Evolutionary conservation across 2,113 vertebrate species (phyloP).

Genomic region (Tylochromis polylepis): DNA sequence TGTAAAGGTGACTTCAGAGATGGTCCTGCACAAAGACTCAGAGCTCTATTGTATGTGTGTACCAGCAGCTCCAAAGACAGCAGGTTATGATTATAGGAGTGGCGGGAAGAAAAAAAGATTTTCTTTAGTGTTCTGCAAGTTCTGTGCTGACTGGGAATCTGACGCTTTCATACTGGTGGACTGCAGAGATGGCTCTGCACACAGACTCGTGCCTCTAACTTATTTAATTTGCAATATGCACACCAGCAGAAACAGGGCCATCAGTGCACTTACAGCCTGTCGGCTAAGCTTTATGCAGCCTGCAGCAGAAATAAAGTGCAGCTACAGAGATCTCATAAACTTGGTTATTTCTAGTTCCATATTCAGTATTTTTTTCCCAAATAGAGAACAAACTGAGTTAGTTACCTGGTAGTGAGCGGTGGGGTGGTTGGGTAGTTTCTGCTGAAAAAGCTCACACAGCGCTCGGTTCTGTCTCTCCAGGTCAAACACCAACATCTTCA

Average conservation of each 20-base stretch:
- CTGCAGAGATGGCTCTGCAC: neutral
- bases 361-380: neutral
- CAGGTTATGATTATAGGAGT: rapidly evolving
- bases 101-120: neutral
- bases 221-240: neutral
- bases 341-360: neutral
- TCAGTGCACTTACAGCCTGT: neutral
- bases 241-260: neutral
- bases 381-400: neutral
- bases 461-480: slow-evolving; percentile 93
- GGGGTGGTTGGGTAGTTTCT: slow-evolving; percentile 84
- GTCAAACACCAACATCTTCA: slow-evolving; percentile 93
- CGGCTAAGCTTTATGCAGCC: neutral
- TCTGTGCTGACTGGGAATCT: neutral
- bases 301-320: neutral
- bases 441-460: slow-evolving; percentile 88
- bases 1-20: neutral
- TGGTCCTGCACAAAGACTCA: neutral
- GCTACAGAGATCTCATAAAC: neutral
- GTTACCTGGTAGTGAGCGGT: slow-evolving; percentile 83
- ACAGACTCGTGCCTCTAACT: neutral
- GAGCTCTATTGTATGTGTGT: neutral
- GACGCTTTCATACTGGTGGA: neutral
- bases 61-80: neutral
- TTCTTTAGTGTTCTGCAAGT: neutral